phyloP scores from a whole-genome alignment of 1,140 invertebrate genomes.

The Drosophila equinoxialis region DNA sequence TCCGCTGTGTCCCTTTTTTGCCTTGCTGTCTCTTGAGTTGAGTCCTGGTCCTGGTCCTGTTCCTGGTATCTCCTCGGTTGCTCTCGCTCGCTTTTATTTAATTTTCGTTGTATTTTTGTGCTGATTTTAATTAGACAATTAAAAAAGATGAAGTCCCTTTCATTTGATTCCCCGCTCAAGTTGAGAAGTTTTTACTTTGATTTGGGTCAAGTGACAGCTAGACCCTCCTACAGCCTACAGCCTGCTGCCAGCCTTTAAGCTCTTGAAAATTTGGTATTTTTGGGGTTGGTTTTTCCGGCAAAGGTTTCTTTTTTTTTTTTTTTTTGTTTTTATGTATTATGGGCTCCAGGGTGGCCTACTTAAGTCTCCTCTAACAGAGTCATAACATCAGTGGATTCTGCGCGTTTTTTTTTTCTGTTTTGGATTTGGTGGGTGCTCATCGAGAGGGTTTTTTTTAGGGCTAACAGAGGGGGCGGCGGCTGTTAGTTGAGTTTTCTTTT shows the following conservation, averaged over 20 bases:
- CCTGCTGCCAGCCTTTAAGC: neutral
- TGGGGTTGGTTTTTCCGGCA: neutral
- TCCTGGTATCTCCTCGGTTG: conserved; percentile 12
- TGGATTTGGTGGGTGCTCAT: neutral
- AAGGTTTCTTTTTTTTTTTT: neutral
- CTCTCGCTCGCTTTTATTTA: conserved; percentile 3
- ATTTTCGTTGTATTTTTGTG: neutral
- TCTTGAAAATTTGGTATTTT: conserved; percentile 11
- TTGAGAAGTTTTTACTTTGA: conserved; percentile 39
- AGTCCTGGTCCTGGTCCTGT: neutral
- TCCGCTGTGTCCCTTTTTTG: neutral
- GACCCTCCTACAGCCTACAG: neutral
- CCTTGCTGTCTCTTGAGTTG: neutral
- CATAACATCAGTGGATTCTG: conserved; percentile 51
- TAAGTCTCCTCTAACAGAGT: conserved; percentile 3
- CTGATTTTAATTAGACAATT: conserved; percentile 26
- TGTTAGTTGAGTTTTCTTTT: too few species aligned
- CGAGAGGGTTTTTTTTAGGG: too few species aligned
- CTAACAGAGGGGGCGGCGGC: too few species aligned
- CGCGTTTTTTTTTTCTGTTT: conserved; percentile 26
- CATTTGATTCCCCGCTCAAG: conserved; percentile 1
- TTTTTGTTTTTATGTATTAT: conserved; percentile 27
- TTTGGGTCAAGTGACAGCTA: conserved; percentile 59
- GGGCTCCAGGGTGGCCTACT: conserved; percentile 28
- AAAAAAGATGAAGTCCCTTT: conserved; percentile 19